Percentiles rank a stretch among this genome's conserved stretches.
Conservation (phyloP, 2,888 invertebrate species). For the Trachelus stipa region DNA sequence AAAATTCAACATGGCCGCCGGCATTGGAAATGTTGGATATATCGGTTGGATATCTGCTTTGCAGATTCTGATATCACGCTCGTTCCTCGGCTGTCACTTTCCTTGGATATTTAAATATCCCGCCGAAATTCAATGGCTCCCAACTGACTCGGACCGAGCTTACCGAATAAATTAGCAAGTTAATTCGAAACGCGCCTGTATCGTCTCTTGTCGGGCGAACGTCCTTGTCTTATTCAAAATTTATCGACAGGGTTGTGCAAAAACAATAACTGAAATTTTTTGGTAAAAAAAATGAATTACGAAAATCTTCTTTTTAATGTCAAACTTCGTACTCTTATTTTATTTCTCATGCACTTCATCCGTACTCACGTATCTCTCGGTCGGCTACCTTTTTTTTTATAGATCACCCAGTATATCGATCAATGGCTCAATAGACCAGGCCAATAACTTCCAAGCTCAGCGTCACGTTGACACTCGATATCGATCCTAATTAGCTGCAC, state of each 20-base stretch:
- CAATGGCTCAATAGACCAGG: background rate
- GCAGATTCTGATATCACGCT: constrained; percentile 34
- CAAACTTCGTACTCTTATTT: too few relatives aligned
- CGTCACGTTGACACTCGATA: background rate
- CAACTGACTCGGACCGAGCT: background rate
- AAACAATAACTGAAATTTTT: too few relatives aligned
- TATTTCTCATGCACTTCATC: too few relatives aligned
- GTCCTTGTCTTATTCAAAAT: too few relatives aligned
- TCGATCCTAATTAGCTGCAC: constrained; percentile 16
- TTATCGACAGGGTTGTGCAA: too few relatives aligned
- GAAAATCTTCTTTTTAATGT: too few relatives aligned
- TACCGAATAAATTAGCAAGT: too few relatives aligned
- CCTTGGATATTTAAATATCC: constrained; percentile 29
- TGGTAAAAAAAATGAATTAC: too few relatives aligned
- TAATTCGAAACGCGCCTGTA: too few relatives aligned
- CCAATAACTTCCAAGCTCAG: background rate
- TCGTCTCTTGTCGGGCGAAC: too few relatives aligned
- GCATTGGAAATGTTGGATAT: constrained; percentile 11
- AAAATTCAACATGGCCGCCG: constrained; percentile 24
- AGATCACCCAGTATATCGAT: background rate
- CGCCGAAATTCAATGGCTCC: constrained; percentile 24
- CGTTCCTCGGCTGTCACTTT: background rate
- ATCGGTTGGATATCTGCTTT: constrained; percentile 35
- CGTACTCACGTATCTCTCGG: too few relatives aligned
- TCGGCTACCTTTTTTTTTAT: too few relatives aligned